These are phyloP conservation scores for Amazona guildingii DNA, from an alignment of 2,113 vertebrate genomes.

Conservation along the genomic window DNA sequence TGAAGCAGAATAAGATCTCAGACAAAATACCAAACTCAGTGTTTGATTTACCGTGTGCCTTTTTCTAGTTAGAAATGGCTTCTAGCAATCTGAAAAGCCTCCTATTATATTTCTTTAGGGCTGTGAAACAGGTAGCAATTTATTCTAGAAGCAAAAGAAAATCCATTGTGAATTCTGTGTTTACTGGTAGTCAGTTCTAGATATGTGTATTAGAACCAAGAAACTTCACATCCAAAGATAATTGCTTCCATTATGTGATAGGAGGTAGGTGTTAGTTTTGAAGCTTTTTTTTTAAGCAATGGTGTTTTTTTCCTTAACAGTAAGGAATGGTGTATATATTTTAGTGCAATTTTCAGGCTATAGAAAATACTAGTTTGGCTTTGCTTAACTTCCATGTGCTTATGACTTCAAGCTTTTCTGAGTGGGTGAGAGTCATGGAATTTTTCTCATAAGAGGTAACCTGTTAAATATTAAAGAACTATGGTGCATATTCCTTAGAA, in stretches of 20 bases:
- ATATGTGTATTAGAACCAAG: background rate
- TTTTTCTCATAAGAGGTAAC: background rate
- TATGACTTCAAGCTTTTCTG: background rate
- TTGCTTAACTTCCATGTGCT: background rate
- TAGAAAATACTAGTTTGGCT: background rate
- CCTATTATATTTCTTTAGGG: background rate
- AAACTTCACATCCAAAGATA: background rate
- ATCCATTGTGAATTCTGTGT: background rate
- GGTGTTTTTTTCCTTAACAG: background rate
- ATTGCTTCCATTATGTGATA: background rate
- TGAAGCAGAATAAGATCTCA: constrained; percentile 19
- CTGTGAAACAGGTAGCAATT: background rate
- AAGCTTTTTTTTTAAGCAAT: background rate
- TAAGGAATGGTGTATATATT: background rate
- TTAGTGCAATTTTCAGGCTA: background rate
- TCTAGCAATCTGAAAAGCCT: background rate
- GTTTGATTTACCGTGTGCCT: background rate
- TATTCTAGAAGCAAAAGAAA: background rate
- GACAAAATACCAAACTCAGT: background rate
- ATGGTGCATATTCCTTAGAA: background rate
- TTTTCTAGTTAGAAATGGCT: background rate
- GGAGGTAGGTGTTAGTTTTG: background rate
- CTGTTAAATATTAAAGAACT: background rate
- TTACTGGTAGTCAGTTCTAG: background rate
- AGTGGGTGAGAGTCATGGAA: background rate